Evolutionary conservation across 2,113 vertebrate species (phyloP).

Genomic region (Petaurus breviceps): DNA sequence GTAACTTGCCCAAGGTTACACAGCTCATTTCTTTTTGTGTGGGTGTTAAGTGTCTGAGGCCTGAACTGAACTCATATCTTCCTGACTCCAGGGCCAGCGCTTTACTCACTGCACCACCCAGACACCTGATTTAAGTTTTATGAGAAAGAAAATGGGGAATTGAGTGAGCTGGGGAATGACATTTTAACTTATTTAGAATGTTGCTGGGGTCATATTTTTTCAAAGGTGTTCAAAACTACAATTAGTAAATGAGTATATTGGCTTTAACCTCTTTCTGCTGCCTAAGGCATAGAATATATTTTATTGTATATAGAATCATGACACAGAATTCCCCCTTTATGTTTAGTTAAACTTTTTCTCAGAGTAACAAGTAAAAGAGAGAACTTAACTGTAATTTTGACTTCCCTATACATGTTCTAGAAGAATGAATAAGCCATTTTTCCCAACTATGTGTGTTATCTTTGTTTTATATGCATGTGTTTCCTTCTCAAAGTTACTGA

Average conservation of each 20-base stretch:
- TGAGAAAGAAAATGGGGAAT: neutral
- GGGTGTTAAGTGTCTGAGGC: too few relatives aligned
- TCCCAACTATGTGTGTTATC: neutral
- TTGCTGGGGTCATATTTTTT: slow-evolving; percentile 35
- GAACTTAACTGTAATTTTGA: neutral
- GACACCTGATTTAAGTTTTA: neutral
- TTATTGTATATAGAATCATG: neutral
- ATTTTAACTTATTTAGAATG: slow-evolving; percentile 29
- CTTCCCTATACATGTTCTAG: neutral
- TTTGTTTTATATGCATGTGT: neutral
- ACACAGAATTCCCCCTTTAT: neutral
- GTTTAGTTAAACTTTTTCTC: slow-evolving; percentile 1
- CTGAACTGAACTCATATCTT: too few relatives aligned
- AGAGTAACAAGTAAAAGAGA: neutral
- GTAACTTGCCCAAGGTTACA: too few relatives aligned
- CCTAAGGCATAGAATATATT: neutral
- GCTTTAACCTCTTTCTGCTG: neutral
- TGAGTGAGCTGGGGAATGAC: neutral
- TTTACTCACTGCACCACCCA: too few relatives aligned
- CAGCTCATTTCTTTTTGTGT: too few relatives aligned
- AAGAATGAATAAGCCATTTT: slow-evolving; percentile 21
- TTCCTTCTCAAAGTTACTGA: neutral
- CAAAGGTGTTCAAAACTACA: neutral
- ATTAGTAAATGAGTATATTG: neutral
- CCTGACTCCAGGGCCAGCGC: too few relatives aligned